Evolutionary conservation across 2,888 invertebrate genomes (phyloP), one percentile per base, ranked within the genome.

Genomic region (Epistrophe grossulariae): DNA sequence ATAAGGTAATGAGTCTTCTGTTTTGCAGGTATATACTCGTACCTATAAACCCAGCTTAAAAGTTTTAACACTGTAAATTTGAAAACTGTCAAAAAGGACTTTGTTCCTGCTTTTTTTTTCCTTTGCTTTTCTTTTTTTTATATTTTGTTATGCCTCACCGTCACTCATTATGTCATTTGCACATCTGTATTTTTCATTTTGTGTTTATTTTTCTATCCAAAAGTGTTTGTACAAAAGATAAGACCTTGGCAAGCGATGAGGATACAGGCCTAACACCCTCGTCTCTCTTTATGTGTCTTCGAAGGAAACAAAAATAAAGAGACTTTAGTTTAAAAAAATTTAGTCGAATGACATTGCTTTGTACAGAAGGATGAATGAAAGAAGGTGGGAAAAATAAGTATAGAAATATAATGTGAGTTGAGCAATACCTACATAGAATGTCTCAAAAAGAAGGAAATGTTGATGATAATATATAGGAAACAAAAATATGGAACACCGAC

Each of bases 171-270:
- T 84, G 48, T 55, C 80, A 60, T 71, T 76, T 24, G 59, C 48
- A 59, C 48, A 48, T 45, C 43, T 72, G 40, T 31, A 13, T 45
- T 57, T 66, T 57, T 19, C 17, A 13, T 35, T 45, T 52, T 15
- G 19, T 74, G 62, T 64, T 76, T 76, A 50, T 79, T 59, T 64
- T 59, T 68, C 74, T 48, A 66, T 19, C 43, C 74, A 66, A 64
- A 71, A 76, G 71, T 80, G 80, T 77, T 84, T 80, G 72, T 60
- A 60, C 45, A 77, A 55, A 72, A 72, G 80, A 84, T 84, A 80
- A 80, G 77, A 77, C 80, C 84, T 80, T 80, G 80, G 55, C 72
- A 72, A 72, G 77, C 71, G 59, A 64, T 71, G 57, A 76, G 19
- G 66, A 60, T 35, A 40, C 43, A 55, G 77, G 71, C 57, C 74